Evolutionary conservation across 2,888 invertebrate species (phyloP), one percentile per base, ranked within the genome.

Genomic region (Andrena fulva): DNA sequence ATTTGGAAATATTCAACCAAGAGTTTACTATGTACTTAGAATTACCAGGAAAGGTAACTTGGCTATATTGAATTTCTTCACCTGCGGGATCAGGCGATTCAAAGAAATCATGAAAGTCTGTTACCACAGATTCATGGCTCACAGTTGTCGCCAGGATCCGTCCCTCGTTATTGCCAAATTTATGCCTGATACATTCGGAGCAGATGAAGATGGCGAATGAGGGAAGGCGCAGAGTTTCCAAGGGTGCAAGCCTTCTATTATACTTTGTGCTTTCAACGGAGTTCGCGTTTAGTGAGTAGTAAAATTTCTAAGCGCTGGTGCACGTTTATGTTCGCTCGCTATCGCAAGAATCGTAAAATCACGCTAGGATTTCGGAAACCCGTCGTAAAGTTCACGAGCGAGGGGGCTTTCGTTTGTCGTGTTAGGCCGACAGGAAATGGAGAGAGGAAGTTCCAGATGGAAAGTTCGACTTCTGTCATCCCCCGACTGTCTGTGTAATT

Each of bases 281-380:
- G 54, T n/a, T 59, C 62, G 7, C 56, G 52, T 63, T 48, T 56
- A 33, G 63, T 54, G 33, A 50, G 78, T 35, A 69, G 42, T 77
- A 77, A 77, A 77, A 74, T 67, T 67, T 67, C 74, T 50, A 74
- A 77, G 66, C 59, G 69, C 50, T 27, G 3, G 35, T 20, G 64
- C 64, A 12, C 33, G 64, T 70, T 64, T 68, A 64, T 50, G 67
- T 50, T 73, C 73, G 48, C 8, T 10, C 54, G 54, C 77, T 59
- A 56, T 67, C 73, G 50, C 52, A 24, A 64, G 52, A 64, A 64
- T 77, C 79, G 79, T 77, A 78, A 78, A 80, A 78, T 80, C 78
- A 54, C 62, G 48, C 54, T 52, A 48, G 71, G 54, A 71, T 80
- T 77, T 78, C 71, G 48, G 67, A 56, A 67, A 67, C 62, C 71